phyloP scores from a whole-genome alignment of 2,888 invertebrate genomes.

The Drosophila silvestris region DNA sequence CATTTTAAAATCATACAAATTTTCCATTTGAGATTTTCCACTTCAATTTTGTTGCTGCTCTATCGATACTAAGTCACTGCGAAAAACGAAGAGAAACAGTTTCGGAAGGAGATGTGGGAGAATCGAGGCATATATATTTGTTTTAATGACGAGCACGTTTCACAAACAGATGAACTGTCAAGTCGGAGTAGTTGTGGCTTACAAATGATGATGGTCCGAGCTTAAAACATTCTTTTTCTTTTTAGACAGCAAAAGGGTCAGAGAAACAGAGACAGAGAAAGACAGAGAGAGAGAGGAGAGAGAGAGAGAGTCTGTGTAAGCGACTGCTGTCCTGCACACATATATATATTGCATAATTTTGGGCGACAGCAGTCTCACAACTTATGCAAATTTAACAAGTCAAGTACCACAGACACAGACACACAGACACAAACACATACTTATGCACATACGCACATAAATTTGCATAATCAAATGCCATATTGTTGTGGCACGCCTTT shows the following conservation, averaged over 20 bases:
- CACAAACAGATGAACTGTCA: conserved; percentile 25
- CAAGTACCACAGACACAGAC: conserved; percentile 57
- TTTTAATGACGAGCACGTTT: conserved; percentile 11
- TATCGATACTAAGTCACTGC: not conserved
- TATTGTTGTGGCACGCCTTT: conserved; percentile 59
- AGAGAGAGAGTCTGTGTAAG: not conserved
- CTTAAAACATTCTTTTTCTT: conserved; percentile 28
- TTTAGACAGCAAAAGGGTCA: conserved; percentile 7
- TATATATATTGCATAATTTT: conserved; percentile 70
- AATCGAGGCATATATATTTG: not conserved
- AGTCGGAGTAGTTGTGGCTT: conserved; percentile 13
- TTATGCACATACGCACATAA: conserved; percentile 20
- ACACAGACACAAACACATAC: conserved; percentile 15
- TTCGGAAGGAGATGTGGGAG: not conserved
- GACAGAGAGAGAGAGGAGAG: not conserved
- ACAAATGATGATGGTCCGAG: conserved; percentile 45
- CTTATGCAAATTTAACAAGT: conserved; percentile 78
- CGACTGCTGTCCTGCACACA: conserved; percentile 43
- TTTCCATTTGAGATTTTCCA: not conserved
- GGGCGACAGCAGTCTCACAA: conserved; percentile 47
- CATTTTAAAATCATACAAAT: not conserved
- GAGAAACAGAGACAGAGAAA: not conserved
- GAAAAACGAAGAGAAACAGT: not conserved
- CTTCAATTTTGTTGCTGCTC: not conserved
- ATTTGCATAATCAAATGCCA: conserved; percentile 81